Conservation (phyloP, 2,797 vertebrate genomes). For the Myripristis jacobus region DNA sequence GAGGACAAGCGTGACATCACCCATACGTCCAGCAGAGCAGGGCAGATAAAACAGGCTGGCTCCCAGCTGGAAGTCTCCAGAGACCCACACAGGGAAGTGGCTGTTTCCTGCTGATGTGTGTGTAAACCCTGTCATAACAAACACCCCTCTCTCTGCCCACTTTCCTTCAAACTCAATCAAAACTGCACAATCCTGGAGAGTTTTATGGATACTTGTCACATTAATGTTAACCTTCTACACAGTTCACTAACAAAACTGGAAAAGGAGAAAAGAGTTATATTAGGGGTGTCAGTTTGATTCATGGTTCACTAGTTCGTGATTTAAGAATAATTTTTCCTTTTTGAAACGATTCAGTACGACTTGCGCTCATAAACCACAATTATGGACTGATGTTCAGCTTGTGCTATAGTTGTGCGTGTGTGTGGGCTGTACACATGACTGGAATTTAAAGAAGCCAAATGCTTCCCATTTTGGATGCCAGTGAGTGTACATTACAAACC, state of each 20-base stretch:
- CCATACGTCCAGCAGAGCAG: conserved; percentile 36
- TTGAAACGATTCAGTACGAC: too few relatives aligned
- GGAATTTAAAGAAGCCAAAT: conserved; percentile 51
- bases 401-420: conserved; percentile 33
- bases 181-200: conserved; percentile 13
- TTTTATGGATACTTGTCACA: conserved; percentile 24
- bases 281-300: not conserved
- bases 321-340: too few relatives aligned
- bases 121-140: conserved; percentile 67
- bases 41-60: conserved; percentile 52
- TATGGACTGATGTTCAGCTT: conserved; percentile 6
- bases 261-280: conserved; percentile 15
- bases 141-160: conserved; percentile 44
- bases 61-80: conserved; percentile 59
- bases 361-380: too few relatives aligned
- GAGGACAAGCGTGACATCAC: conserved; percentile 68
- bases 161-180: conserved; percentile 51
- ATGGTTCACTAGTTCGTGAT: too few relatives aligned
- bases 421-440: conserved; percentile 51
- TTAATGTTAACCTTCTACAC: conserved; percentile 18
- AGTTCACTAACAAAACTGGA: conserved; percentile 31
- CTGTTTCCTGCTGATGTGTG: conserved; percentile 82
- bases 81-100: conserved; percentile 72
- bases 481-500: conserved; percentile 37
- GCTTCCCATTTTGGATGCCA: conserved; percentile 45